Base-by-base conservation (phyloP, 2,113 vertebrate species). In the Scartelaos histophorus region DNA sequence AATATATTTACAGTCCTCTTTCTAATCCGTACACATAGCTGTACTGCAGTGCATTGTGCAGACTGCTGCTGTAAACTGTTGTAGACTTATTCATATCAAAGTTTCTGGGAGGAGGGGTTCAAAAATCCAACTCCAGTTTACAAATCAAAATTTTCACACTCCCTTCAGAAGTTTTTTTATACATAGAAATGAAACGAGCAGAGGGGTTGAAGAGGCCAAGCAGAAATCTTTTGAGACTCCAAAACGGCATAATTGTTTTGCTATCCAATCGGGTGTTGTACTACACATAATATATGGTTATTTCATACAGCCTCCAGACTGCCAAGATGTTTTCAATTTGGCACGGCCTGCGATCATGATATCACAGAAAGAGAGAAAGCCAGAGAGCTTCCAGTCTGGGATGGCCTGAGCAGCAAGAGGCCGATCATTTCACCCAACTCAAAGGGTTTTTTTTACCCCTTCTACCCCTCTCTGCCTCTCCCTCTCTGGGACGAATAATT, bases 281-380 rank as follows among this genome's bases (percentile, higher is more conserved):
- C 91, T 85, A 92, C 90, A 92, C 84, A 90, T 93, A 93, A 94
- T 93, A 90, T 93, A 94, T 92, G 89, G 91, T 90, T 94, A 91
- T 94, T 93, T 94, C 90, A 92, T 92, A 90, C 91, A 91, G 92
- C 93, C 92, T 92, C 86, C 91, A 94, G 92, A 90, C 89, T 88
- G 85, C 88, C 91, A 93, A 94, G 94, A 94, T 94, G 94, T 94
- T 94, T 94, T 93, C 93, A 94, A 94, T 94, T 94, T 94, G 92
- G 92, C 91, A 92, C 77, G 89, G 93, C 87, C 89, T 92, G 89
- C 90, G 91, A 94, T 94, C 93, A 93, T 93, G 93, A 94, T 94
- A 94, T 94, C 93, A 93, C 89, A 92, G 82, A 86, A 79, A 76
- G 68, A 61, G 80, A 84, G 74, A 75, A 85, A 78, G 77, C 56